Evolutionary conservation across 1,140 invertebrate species (phyloP).

Genomic region (Cyphomyrmex costatus): DNA sequence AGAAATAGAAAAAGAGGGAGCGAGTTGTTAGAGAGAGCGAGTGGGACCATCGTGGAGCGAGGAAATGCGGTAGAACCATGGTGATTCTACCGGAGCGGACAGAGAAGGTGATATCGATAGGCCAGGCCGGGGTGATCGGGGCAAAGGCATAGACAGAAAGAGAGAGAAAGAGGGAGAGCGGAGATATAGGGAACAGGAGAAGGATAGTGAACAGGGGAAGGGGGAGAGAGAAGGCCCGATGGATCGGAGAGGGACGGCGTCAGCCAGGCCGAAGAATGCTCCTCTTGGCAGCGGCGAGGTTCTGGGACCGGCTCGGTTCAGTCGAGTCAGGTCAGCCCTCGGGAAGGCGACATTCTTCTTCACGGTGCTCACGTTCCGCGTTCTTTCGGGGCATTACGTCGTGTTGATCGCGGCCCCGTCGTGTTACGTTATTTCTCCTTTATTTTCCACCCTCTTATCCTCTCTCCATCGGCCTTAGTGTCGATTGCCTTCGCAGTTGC

Average conservation of each 20-base stretch:
- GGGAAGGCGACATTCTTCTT: slow-evolving; percentile 79
- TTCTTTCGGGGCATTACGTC: slow-evolving; percentile 66
- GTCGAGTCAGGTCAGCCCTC: slow-evolving; percentile 85
- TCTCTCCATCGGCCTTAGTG: background rate
- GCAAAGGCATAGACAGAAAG: slow-evolving; percentile 74
- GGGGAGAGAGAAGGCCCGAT: slow-evolving; percentile 78
- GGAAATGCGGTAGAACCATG: slow-evolving; percentile 15
- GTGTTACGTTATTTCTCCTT: slow-evolving; percentile 47
- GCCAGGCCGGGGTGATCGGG: background rate
- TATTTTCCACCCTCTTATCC: too few relatives aligned
- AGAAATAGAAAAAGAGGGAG: background rate
- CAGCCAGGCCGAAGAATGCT: slow-evolving; percentile 84
- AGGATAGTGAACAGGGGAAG: slow-evolving; percentile 69
- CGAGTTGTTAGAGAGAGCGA: slow-evolving; percentile 23
- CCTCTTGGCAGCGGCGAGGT: slow-evolving; percentile 73
- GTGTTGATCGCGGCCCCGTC: slow-evolving; percentile 42
- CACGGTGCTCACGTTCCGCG: slow-evolving; percentile 67
- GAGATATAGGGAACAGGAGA: background rate
- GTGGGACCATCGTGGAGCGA: slow-evolving; percentile 14
- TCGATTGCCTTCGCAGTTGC: background rate
- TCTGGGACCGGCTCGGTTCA: slow-evolving; percentile 82
- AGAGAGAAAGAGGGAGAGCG: slow-evolving; percentile 76
- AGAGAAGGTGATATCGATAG: slow-evolving; percentile 35
- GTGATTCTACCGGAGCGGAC: slow-evolving; percentile 52
- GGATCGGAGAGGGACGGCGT: slow-evolving; percentile 84